Evolutionary conservation across 2,797 vertebrate species (phyloP), one percentile per base, ranked within the genome.

Genomic region (Notolepis coatsorum): DNA sequence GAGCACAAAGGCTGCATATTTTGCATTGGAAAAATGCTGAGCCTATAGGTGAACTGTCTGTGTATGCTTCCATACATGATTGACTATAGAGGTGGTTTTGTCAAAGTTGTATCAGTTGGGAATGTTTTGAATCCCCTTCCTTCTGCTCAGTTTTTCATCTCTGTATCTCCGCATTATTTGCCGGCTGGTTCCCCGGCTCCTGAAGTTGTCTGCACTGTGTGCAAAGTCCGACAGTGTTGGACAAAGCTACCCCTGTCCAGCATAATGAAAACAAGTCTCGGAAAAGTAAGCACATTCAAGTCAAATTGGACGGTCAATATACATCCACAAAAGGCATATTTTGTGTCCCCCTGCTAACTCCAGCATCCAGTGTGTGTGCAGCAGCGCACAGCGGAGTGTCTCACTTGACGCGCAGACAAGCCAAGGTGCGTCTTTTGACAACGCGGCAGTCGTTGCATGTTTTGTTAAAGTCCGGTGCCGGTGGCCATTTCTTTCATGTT

Each of bases 271-370:
- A 56, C n/a, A n/a, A 7, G 38, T 21, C 28, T 13, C 41, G 41
- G 7, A 15, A 48, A 71, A 65, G 39, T 39, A 20, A 21, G 51
- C 33, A 77, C 74, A 54, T 78, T 79, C 1, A 65, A 71, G 59
- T 37, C 24, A 48, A 18, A 53, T 30, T 1, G 43, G 31, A 1
- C 43, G 43, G 57, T 68, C 54, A 25, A 45, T 17, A 2, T 41
- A 60, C 53, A 74, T 84, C 77, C 68, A 39, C 68, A 30, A 41
- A 21, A 27, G 48, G 27, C 55, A 23, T 54, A 52, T 55, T 5
- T 20, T 9, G 62, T 72, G 73, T 83, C 79, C 73, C n/a, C 38
- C 61, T 69, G 45, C 63, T 52, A 79, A 84, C 82, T 87, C 80
- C 75, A 42, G 73, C 67, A 63, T 18, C 42, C 55, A 46, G 28